Base-by-base conservation (phyloP, 2,888 invertebrate genomes). In the Netelia inedita region DNA sequence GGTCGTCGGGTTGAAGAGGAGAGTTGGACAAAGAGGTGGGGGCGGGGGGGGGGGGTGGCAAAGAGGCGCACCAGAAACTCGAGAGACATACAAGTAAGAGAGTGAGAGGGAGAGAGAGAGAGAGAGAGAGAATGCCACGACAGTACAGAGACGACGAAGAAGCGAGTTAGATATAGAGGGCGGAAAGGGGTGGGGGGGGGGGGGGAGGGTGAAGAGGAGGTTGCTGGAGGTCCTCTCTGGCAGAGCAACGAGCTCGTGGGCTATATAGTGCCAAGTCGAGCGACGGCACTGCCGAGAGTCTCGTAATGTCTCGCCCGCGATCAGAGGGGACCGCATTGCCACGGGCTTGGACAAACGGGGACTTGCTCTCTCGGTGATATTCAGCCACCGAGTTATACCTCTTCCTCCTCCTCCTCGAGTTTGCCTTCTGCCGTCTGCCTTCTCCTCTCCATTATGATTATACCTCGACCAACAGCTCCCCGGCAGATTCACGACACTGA, bases 1-100 rank as follows among this genome's bases (percentile, higher is more conserved):
- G 87, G 88, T 87, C 86, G 88, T 85, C 87, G 86, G 86, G 73
- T 76, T 83, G 81, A 85, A 87, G 89, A 87, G 87, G 88, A 86
- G 85, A 87, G 85, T 82, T 86, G 79, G 85, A 83, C 82, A 87
- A 86, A 87, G 83, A 79, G 89, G 74, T 28, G 50, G 61, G 21
- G 23, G 46, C 23, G 50, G 23, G 61, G 59, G 72, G 46, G 19
- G n/a, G 63, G 23, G 65, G 14, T 35, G 19, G 14, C 59, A 81
- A 74, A 73, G 75, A 73, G 81, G 68, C 71, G 78, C 46, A 75
- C 83, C 78, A 79, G 81, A 55, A 57, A 63, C 71, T 74, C 57
- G 50, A 63, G 61, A 72, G 63, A 66, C 71, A 72, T 43, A 50
- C 71, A 61, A 28, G 46, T 28, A 23, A 35, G 35, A 6, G 8